Percentiles rank a stretch among this genome's conserved stretches.
These are phyloP conservation scores for Mesocentrotus franciscanus DNA, from an alignment of 53 echinoderm and acorn worm genomes.

Conservation along the genomic window DNA sequence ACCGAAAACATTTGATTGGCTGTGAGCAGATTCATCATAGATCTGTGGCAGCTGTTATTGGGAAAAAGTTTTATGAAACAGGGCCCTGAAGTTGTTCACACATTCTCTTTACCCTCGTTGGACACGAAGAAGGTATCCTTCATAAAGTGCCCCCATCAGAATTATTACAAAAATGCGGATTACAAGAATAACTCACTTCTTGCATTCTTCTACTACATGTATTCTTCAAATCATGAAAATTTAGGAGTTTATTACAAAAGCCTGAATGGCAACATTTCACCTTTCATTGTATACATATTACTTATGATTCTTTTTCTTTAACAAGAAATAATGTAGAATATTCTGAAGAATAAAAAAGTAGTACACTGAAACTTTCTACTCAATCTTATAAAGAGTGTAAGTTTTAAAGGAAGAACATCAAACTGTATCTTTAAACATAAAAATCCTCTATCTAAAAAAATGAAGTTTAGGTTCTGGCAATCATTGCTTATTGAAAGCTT, in stretches of 20 bases:
- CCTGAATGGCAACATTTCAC: neutral
- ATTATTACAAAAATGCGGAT: neutral
- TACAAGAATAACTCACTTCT: neutral
- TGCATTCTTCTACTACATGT: neutral
- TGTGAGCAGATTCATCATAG: too few species aligned
- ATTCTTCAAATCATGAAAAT: neutral
- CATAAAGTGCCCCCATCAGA: neutral
- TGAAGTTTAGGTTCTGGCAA: neutral
- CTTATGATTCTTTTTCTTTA: neutral
- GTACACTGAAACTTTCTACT: neutral
- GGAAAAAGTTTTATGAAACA: too few species aligned
- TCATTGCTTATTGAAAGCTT: neutral
- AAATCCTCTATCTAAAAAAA: neutral
- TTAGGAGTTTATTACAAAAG: neutral
- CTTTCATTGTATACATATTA: neutral
- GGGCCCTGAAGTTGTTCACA: too few species aligned
- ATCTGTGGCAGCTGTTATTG: too few species aligned
- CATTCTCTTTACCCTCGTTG: too few species aligned
- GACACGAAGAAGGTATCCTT: too few species aligned
- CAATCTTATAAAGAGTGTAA: neutral
- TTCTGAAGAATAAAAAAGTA: neutral
- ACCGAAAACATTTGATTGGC: too few species aligned
- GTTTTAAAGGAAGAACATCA: neutral
- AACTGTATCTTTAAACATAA: neutral
- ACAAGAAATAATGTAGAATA: neutral